These are phyloP conservation scores for Caerostris extrusa DNA, from an alignment of 1,140 invertebrate species.

Conservation along the genomic window DNA sequence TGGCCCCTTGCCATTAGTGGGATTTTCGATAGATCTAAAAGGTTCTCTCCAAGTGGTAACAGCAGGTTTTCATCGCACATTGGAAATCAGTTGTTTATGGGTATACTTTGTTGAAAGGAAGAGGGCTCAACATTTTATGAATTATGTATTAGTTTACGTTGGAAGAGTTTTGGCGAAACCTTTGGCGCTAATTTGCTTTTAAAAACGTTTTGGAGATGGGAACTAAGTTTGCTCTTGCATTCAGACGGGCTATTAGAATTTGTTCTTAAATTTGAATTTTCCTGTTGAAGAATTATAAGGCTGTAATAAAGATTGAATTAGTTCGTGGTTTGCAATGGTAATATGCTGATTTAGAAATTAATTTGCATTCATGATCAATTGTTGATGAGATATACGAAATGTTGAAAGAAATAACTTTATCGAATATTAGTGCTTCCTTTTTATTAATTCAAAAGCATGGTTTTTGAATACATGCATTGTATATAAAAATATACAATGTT, in stretches of 20 bases:
- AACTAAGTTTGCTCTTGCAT: constrained; percentile 21
- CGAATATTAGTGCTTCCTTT: too few species aligned
- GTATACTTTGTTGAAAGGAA: background rate
- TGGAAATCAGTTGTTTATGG: constrained; percentile 63
- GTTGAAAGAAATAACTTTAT: too few species aligned
- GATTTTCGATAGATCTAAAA: constrained; percentile 68
- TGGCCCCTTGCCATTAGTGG: background rate
- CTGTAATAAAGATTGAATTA: background rate
- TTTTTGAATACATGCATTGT: too few species aligned
- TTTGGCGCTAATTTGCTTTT: constrained; percentile 65
- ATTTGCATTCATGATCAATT: background rate
- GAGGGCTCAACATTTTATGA: constrained; percentile 53
- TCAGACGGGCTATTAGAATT: constrained; percentile 17
- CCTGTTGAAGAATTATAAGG: background rate
- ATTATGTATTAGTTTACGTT: constrained; percentile 66
- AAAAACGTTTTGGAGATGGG: constrained; percentile 43
- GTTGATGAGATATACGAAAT: background rate
- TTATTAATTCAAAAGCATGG: too few species aligned
- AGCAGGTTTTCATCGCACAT: constrained; percentile 50
- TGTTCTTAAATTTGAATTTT: constrained; percentile 2
- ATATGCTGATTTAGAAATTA: background rate
- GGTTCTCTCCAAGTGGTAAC: constrained; percentile 36
- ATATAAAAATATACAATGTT: too few species aligned
- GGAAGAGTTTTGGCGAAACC: background rate
- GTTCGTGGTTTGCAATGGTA: background rate